These are phyloP conservation scores for Datnioides undecimradiatus DNA, from an alignment of 2,113 vertebrate species.

Conservation along the genomic window DNA sequence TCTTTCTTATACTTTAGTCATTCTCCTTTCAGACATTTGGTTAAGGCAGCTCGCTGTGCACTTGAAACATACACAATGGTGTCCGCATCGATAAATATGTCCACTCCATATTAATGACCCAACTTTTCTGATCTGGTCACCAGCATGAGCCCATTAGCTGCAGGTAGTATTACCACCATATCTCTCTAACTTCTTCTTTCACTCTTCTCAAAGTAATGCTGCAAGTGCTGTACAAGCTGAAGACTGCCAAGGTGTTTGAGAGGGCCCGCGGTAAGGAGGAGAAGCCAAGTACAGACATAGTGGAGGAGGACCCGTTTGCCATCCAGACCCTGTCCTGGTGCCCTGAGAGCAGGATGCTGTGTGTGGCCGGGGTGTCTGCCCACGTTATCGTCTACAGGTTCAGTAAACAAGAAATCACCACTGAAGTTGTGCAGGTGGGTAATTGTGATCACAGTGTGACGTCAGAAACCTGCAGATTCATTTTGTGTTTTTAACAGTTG, in stretches of 20 bases:
- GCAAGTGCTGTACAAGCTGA: constrained; percentile 97
- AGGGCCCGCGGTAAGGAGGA: constrained; percentile 93
- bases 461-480: neutral
- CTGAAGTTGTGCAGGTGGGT: constrained; percentile 91
- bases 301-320: constrained; percentile 97
- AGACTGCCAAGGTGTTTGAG: constrained; percentile 99
- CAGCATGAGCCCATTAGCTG: neutral
- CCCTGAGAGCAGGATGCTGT: constrained; percentile 96
- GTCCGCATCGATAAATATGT: neutral
- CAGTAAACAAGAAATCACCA: constrained; percentile 95
- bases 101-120: neutral
- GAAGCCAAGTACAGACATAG: constrained; percentile 90
- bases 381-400: constrained; percentile 96
- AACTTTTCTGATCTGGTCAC: constrained; percentile 5
- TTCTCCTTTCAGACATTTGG: neutral
- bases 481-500: neutral
- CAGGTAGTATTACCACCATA: too few relatives aligned
- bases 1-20: neutral
- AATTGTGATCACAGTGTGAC: neutral
- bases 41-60: neutral
- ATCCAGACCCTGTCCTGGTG: constrained; percentile 98
- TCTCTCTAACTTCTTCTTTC: neutral
- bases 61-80: neutral
- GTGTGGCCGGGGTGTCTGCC: constrained; percentile 94
- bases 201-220: constrained; percentile 88